Percentiles rank a stretch among this genome's conserved stretches.
These are phyloP conservation scores for Apis cerana DNA, from an alignment of 1,140 invertebrate species.

Conservation along the genomic window DNA sequence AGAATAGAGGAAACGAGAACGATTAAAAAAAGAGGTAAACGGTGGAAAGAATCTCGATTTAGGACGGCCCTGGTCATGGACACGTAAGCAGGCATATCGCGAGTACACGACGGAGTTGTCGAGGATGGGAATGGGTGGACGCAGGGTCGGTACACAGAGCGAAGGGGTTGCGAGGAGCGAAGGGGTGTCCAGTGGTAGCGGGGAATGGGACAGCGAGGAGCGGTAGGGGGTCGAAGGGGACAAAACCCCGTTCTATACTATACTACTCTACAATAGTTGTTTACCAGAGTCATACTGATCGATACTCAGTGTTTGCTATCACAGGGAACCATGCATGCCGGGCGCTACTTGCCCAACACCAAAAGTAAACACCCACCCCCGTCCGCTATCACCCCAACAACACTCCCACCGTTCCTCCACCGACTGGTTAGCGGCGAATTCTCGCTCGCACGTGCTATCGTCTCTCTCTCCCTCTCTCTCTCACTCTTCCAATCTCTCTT, in stretches of 20 bases:
- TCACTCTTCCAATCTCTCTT: conserved; percentile 43
- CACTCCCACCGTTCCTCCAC: conserved; percentile 62
- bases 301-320: conserved; percentile 80
- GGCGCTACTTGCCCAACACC: conserved; percentile 79
- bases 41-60: conserved; percentile 40
- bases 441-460: conserved; percentile 41
- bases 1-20: background rate
- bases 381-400: conserved; percentile 69
- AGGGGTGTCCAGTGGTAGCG: conserved; percentile 52
- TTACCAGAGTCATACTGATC: conserved; percentile 81
- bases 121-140: conserved; percentile 64
- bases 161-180: conserved; percentile 66
- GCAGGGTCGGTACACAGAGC: conserved; percentile 60
- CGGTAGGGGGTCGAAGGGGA: conserved; percentile 48
- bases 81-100: conserved; percentile 76
- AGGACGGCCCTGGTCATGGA: conserved; percentile 67
- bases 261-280: conserved; percentile 80
- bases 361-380: conserved; percentile 78
- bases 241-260: conserved; percentile 72
- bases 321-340: conserved; percentile 78
- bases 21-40: no score
- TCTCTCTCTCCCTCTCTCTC: background rate
- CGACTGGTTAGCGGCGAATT: conserved; percentile 63
- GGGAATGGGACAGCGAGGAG: conserved; percentile 51
- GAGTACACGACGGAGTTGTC: conserved; percentile 71